These are phyloP conservation scores for Coelinius sp. DNA, from an alignment of 2,888 invertebrate species.

Conservation along the genomic window DNA sequence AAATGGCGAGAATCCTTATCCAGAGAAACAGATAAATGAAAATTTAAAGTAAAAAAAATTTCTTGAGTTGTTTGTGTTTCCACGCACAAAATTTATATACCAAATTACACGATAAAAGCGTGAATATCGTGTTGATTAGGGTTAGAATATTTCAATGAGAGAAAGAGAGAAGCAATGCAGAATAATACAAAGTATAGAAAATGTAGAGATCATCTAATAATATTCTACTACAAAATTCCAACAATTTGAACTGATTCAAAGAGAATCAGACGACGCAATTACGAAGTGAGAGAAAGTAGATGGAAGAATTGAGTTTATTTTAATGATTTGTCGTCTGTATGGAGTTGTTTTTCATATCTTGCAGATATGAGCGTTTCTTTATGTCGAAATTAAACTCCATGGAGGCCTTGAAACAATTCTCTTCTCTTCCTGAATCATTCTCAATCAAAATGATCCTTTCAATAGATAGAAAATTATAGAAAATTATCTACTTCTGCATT, in stretches of 20 bases:
- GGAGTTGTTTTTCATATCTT: too few species aligned
- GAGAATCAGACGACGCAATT: neutral
- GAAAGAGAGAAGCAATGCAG: constrained; percentile 28
- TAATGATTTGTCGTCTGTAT: too few species aligned
- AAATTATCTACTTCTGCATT: neutral
- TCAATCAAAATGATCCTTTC: neutral
- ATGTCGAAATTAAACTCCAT: too few species aligned
- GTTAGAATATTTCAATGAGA: constrained; percentile 20
- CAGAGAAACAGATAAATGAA: neutral
- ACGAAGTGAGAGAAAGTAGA: neutral
- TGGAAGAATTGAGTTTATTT: too few species aligned
- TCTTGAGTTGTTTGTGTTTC: neutral
- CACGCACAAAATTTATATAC: neutral
- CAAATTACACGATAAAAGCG: neutral
- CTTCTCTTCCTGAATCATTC: too few species aligned
- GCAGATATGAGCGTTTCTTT: too few species aligned
- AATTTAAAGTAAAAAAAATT: neutral
- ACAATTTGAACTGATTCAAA: neutral
- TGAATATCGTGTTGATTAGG: neutral
- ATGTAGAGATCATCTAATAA: neutral
- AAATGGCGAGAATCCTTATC: constrained; percentile 21
- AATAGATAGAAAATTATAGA: neutral
- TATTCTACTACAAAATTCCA: constrained; percentile 9
- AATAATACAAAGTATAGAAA: neutral
- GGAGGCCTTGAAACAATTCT: too few species aligned